Conservation (phyloP, 1,140 invertebrate species). For the Tetramorium alpestre region DNA sequence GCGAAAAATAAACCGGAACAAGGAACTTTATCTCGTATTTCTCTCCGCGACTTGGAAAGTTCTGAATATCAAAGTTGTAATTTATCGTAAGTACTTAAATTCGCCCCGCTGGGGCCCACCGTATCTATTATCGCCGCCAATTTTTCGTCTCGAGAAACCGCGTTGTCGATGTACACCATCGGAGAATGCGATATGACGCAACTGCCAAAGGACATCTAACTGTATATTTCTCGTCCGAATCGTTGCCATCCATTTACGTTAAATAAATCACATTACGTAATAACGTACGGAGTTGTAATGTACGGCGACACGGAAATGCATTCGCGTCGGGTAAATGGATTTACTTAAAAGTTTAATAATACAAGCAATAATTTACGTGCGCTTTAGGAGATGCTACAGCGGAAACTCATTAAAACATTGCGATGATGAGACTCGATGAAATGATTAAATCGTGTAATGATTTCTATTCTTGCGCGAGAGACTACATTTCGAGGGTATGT, state of each 20-base stretch:
- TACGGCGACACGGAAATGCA: slow-evolving; percentile 38
- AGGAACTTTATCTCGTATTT: slow-evolving; percentile 50
- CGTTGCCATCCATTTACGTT: slow-evolving; percentile 30
- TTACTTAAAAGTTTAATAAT: slow-evolving; percentile 57
- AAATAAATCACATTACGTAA: slow-evolving; percentile 56
- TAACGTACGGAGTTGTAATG: slow-evolving; percentile 46
- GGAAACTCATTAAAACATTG: slow-evolving; percentile 31
- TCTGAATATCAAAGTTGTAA: slow-evolving; percentile 55
- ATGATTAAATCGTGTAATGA: slow-evolving; percentile 10
- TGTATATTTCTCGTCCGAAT: neutral
- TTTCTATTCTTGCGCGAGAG: neutral
- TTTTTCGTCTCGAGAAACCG: slow-evolving; percentile 22
- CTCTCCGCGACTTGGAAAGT: slow-evolving; percentile 41
- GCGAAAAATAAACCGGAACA: slow-evolving; percentile 42
- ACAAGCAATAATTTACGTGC: slow-evolving; percentile 35
- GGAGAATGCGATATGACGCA: slow-evolving; percentile 29
- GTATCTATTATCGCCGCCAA: slow-evolving; percentile 50
- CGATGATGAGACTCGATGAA: neutral
- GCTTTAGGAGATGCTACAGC: slow-evolving; percentile 1
- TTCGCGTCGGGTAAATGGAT: slow-evolving; percentile 43
- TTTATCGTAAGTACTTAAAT: slow-evolving; percentile 52
- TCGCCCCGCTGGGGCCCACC: neutral
- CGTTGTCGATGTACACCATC: slow-evolving; percentile 1
- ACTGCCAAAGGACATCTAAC: slow-evolving; percentile 29
- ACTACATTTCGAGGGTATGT: neutral